Evolutionary conservation across 1,140 invertebrate genomes (phyloP), one percentile per base, ranked within the genome.

Genomic region (Nephotettix cincticeps): DNA sequence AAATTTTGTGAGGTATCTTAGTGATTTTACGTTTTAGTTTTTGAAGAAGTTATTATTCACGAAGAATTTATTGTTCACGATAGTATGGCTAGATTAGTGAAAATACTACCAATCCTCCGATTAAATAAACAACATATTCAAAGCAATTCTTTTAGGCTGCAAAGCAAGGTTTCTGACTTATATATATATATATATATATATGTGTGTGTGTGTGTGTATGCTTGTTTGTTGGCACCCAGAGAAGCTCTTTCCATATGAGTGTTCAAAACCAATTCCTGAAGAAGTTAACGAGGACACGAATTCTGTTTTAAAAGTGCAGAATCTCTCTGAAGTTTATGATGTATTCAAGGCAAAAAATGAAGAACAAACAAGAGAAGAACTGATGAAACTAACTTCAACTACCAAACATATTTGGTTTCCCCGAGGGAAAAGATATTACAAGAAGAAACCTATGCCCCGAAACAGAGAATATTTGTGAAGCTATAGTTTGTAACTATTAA

Each of bases 181-280:
- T n/a, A n/a, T n/a, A n/a, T n/a, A n/a, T n/a, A n/a, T n/a, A n/a
- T n/a, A n/a, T n/a, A n/a, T n/a, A n/a, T n/a, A n/a, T n/a, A n/a
- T n/a, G n/a, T n/a, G n/a, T n/a, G n/a, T n/a, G n/a, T n/a, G n/a
- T n/a, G n/a, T n/a, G n/a, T n/a, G n/a, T n/a, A n/a, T n/a, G n/a
- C n/a, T 93, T 71, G 87, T 95, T 45, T 94, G 91, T 72, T 94
- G 94, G 89, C 95, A 98, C 83, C 92, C 91, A 40, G 89, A 93
- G 75, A 78, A 84, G 77, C 80, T 86, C 47, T 91, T 93, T 83
- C 94, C 95, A 0, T 98, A 97, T 77, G 92, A 96, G 81, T 88
- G 80, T 76, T 90, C 93, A 9, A 87, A 85, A 78, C 91, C 93
- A 1, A 75, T 96, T 43, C 91, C 92, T 17, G 77, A 82, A 70